Evolutionary conservation across 2,113 vertebrate species (phyloP).

Genomic region (Rana temporaria): DNA sequence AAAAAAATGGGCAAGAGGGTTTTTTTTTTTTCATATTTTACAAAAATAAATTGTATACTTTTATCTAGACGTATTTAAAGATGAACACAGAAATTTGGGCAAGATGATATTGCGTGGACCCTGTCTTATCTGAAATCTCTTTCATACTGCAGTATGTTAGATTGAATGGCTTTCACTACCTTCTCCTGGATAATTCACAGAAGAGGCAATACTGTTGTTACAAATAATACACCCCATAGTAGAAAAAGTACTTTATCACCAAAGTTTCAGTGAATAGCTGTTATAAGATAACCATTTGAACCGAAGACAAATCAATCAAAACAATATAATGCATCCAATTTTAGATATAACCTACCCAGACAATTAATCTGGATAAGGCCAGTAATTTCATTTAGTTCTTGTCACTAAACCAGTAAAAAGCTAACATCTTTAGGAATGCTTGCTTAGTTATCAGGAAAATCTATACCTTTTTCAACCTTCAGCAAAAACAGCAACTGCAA

Average conservation of each 20-base stretch:
- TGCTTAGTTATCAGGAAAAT: conserved; percentile 5
- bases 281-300: not conserved
- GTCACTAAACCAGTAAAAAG: not conserved
- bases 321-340: not conserved
- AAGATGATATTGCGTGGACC: too few relatives aligned
- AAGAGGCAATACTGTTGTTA: not conserved
- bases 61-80: too few relatives aligned
- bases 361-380: not conserved
- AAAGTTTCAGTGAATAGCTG: not conserved
- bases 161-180: too few relatives aligned
- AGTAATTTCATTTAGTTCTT: not conserved
- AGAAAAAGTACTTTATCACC: not conserved
- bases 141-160: too few relatives aligned
- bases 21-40: too few relatives aligned
- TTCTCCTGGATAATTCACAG: not conserved
- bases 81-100: too few relatives aligned
- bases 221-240: not conserved
- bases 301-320: not conserved
- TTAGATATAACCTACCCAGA: not conserved
- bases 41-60: too few relatives aligned
- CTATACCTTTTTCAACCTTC: not conserved
- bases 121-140: too few relatives aligned
- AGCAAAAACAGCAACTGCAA: not conserved
- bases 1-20: too few relatives aligned
- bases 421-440: not conserved